These are phyloP conservation scores for Eupithecia pulchellata DNA, from an alignment of 2,888 invertebrate species.

Conservation along the genomic window DNA sequence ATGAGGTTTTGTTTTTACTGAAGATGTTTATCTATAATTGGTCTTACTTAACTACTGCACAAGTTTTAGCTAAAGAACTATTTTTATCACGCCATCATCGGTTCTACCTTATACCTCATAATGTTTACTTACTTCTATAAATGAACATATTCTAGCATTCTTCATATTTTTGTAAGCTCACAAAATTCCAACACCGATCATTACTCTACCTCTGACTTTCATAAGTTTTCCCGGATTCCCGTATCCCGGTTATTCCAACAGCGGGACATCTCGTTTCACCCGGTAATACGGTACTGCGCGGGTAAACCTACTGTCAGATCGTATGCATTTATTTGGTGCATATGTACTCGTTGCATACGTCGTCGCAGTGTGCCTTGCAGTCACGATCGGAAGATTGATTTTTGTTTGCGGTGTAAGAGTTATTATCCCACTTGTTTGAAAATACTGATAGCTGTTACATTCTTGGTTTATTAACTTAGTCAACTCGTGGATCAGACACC, in stretches of 20 bases:
- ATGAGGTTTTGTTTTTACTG: not conserved
- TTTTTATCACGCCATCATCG: not conserved
- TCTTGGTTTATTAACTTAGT: not conserved
- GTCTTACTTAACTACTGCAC: no score
- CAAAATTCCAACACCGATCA: not conserved
- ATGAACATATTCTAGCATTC: not conserved
- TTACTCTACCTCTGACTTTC: constrained; percentile 11
- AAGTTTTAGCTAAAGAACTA: no score
- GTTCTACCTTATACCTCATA: not conserved
- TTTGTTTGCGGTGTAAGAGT: constrained; percentile 13
- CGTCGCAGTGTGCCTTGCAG: constrained; percentile 27
- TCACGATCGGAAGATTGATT: constrained; percentile 40
- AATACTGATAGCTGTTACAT: not conserved
- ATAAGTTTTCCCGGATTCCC: constrained; percentile 29
- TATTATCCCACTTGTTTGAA: not conserved
- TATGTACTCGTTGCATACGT: constrained; percentile 40
- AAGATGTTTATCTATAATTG: not conserved
- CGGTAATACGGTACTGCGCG: not conserved
- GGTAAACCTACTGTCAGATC: constrained; percentile 33
- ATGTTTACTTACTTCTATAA: not conserved
- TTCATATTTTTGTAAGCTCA: not conserved
- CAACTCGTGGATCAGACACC: not conserved
- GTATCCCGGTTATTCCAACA: constrained; percentile 29
- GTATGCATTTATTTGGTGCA: constrained; percentile 47
- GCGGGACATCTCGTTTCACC: constrained; percentile 15